phyloP scores from a whole-genome alignment of 2,797 vertebrate species.

The Novumbra hubbsi region DNA sequence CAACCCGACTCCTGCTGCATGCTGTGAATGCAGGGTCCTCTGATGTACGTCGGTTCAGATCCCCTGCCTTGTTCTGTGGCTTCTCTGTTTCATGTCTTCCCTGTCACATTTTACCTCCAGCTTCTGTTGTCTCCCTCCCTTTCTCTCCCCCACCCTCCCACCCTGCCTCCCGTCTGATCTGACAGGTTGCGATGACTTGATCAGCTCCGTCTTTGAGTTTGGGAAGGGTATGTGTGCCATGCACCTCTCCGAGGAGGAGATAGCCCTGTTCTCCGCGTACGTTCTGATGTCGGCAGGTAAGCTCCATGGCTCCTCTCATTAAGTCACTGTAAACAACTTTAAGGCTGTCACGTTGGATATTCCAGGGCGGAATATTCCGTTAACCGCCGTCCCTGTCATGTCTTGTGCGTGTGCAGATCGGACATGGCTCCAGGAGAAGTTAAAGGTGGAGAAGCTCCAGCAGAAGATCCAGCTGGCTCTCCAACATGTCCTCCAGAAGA shows the following conservation, averaged over 20 bases:
- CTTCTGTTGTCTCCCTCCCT: background rate
- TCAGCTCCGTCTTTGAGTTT: slow-evolving; percentile 99
- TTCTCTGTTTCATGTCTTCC: background rate
- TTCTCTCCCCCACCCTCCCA: background rate
- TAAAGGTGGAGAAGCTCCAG: slow-evolving; percentile 90
- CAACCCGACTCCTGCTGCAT: no score
- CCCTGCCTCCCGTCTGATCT: background rate
- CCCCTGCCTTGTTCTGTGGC: background rate
- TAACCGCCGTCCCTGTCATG: slow-evolving; percentile 27
- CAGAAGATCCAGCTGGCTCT: slow-evolving; percentile 89
- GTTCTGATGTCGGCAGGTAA: slow-evolving; percentile 99
- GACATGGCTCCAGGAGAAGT: slow-evolving; percentile 91
- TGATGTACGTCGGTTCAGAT: background rate
- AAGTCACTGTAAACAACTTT: background rate
- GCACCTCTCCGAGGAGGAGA: slow-evolving; percentile 99
- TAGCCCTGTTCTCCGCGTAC: slow-evolving; percentile 98
- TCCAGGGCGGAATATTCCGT: background rate
- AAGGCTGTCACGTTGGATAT: background rate
- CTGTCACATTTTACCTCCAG: background rate
- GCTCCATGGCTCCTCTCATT: slow-evolving; percentile 31
- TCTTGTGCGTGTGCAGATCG: slow-evolving; percentile 79
- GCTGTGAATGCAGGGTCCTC: no score
- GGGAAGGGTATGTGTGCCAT: slow-evolving; percentile 99
- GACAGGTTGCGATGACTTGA: slow-evolving; percentile 98
- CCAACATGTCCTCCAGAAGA: slow-evolving; percentile 88